These are phyloP conservation scores for Mus spretus DNA, from an alignment of 2,797 vertebrate species.

Conservation along the genomic window DNA sequence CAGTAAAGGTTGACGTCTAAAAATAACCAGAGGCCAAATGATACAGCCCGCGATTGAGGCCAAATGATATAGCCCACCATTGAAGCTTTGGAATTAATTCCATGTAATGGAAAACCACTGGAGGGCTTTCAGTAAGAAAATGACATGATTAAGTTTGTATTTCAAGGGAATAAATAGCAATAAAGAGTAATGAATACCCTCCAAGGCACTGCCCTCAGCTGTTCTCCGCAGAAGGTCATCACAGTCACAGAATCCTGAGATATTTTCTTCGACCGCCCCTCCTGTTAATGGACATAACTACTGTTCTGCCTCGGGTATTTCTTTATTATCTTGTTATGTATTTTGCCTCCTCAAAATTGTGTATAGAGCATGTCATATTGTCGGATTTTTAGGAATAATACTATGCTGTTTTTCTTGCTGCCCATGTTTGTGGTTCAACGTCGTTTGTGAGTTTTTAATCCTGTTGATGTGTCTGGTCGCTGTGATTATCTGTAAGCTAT, in stretches of 20 bases:
- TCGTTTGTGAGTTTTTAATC: not conserved
- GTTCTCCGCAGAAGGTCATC: not conserved
- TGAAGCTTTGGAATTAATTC: not conserved
- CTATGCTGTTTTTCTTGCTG: not conserved
- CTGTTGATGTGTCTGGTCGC: not conserved
- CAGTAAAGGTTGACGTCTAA: not conserved
- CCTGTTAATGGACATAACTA: not conserved
- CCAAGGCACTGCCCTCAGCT: too few species aligned
- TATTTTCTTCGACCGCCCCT: too few species aligned
- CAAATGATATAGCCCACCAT: not conserved
- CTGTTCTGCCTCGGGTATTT: not conserved
- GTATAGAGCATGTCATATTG: not conserved
- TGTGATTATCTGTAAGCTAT: not conserved
- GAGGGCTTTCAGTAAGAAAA: constrained; percentile 27
- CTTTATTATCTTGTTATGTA: not conserved
- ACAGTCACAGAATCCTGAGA: not conserved
- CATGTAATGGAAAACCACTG: not conserved
- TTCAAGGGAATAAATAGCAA: constrained; percentile 33
- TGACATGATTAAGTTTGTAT: not conserved
- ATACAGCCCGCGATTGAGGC: not conserved
- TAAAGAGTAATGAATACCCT: constrained; percentile 9
- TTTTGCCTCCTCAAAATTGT: not conserved
- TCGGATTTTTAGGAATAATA: not conserved
- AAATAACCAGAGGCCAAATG: not conserved
- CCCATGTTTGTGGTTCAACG: not conserved